Evolutionary conservation across 2,888 invertebrate species (phyloP).

Genomic region (Meiosimyza platycephala): DNA sequence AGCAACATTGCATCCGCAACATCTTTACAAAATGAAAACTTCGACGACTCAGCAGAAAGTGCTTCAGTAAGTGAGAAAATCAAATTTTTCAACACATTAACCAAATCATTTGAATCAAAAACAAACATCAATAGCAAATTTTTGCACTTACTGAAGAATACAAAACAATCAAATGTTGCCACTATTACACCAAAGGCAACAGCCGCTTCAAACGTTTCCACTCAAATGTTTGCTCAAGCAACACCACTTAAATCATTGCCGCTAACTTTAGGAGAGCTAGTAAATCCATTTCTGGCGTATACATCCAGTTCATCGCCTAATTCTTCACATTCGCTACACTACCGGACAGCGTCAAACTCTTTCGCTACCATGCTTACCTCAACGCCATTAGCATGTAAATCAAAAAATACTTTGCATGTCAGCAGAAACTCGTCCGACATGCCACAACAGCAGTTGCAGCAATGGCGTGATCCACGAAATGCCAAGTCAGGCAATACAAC

Average conservation of each 20-base stretch:
- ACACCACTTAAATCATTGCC: neutral
- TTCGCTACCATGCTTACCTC: slow-evolving; percentile 2
- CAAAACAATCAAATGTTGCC: slow-evolving; percentile 10
- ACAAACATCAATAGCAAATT: slow-evolving; percentile 45
- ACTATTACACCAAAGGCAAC: slow-evolving; percentile 13
- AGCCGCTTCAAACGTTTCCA: slow-evolving; percentile 41
- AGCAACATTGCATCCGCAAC: no score
- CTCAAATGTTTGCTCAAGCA: slow-evolving; percentile 31
- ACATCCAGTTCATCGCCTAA: neutral
- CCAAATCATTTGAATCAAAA: slow-evolving; percentile 50
- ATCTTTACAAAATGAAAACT: neutral
- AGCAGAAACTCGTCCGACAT: neutral
- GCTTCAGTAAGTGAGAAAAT: slow-evolving; percentile 51
- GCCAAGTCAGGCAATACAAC: slow-evolving; percentile 3
- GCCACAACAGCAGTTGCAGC: neutral
- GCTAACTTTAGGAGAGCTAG: slow-evolving; percentile 22
- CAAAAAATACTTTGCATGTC: neutral
- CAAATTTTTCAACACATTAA: slow-evolving; percentile 54
- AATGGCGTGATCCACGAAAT: slow-evolving; percentile 24
- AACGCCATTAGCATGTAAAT: neutral
- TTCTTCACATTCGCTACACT: neutral
- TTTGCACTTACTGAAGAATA: slow-evolving; percentile 49
- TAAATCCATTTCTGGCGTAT: slow-evolving; percentile 20
- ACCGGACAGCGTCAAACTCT: slow-evolving; percentile 9
- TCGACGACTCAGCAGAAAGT: neutral